Evolutionary conservation across 92 coral and sea anemone genomes (phyloP).

Genomic region (Porites lobata): DNA sequence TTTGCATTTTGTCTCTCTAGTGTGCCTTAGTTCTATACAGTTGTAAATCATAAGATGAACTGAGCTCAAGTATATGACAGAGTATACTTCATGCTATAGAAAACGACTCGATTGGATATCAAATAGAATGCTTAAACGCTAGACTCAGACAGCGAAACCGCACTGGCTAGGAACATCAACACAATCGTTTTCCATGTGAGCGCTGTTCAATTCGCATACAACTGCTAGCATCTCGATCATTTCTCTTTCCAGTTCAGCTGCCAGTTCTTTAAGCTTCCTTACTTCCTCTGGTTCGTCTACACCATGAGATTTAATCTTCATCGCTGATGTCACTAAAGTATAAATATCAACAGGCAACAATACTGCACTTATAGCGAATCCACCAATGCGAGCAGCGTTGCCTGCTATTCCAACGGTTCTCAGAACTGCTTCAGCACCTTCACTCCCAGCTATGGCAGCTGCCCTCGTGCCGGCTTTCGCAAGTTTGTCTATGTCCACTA

Average conservation of each 20-base stretch:
- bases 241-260: constrained; percentile 26
- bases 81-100: too few species aligned
- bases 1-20: too few species aligned
- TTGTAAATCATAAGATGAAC: too few species aligned
- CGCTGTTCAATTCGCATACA: neutral
- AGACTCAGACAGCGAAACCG: neutral
- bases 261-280: constrained; percentile 11
- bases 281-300: constrained; percentile 19
- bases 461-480: constrained; percentile 10
- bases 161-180: too few species aligned
- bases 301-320: constrained; percentile 13
- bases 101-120: too few species aligned
- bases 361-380: constrained; percentile 9
- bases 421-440: constrained; percentile 21
- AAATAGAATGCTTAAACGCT: neutral
- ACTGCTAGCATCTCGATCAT: constrained; percentile 11
- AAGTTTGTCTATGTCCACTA: constrained; percentile 1
- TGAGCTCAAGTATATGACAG: too few species aligned
- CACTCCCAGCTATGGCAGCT: constrained; percentile 1
- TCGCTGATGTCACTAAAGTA: constrained; percentile 21
- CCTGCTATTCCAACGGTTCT: constrained; percentile 17
- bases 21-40: too few species aligned
- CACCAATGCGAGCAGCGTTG: constrained; percentile 6
- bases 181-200: too few species aligned
- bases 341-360: constrained; percentile 24